Percentiles rank a stretch among this genome's conserved stretches.
phyloP scores from a whole-genome alignment of 2,888 invertebrate genomes.

The Junonia oenone region DNA sequence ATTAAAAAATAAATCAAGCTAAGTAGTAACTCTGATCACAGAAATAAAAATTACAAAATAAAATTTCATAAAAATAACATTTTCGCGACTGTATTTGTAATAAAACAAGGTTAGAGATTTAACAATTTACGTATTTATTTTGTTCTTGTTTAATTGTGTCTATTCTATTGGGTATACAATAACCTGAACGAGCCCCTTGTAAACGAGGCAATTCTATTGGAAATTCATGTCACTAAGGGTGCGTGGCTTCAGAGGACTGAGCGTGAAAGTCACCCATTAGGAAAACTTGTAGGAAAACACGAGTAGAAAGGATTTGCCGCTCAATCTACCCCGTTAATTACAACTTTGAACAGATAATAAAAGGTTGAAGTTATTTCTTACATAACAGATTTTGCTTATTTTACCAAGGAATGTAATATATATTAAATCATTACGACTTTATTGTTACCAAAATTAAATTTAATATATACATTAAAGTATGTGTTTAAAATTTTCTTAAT shows the following conservation, averaged over 20 bases:
- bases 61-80: too few species aligned
- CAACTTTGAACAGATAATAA: slow-evolving; percentile 9
- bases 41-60: too few species aligned
- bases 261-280: slow-evolving; percentile 58
- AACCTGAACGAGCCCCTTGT: slow-evolving; percentile 27
- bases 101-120: background rate
- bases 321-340: slow-evolving; percentile 40
- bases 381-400: background rate
- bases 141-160: slow-evolving; percentile 12
- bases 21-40: too few species aligned
- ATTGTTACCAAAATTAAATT: too few species aligned
- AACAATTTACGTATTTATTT: slow-evolving; percentile 25
- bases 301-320: slow-evolving; percentile 50
- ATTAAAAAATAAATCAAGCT: too few species aligned
- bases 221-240: slow-evolving; percentile 51
- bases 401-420: too few species aligned
- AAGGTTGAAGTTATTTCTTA: background rate
- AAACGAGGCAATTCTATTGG: slow-evolving; percentile 54
- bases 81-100: too few species aligned
- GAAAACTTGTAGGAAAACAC: slow-evolving; percentile 54
- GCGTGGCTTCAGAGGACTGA: slow-evolving; percentile 45
- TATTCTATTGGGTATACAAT: slow-evolving; percentile 7
- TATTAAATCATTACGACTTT: too few species aligned
- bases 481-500: too few species aligned
- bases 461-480: too few species aligned